These are phyloP conservation scores for Rhabditophanes sp. DNA, from an alignment of 2,888 invertebrate genomes.

Conservation along the genomic window DNA sequence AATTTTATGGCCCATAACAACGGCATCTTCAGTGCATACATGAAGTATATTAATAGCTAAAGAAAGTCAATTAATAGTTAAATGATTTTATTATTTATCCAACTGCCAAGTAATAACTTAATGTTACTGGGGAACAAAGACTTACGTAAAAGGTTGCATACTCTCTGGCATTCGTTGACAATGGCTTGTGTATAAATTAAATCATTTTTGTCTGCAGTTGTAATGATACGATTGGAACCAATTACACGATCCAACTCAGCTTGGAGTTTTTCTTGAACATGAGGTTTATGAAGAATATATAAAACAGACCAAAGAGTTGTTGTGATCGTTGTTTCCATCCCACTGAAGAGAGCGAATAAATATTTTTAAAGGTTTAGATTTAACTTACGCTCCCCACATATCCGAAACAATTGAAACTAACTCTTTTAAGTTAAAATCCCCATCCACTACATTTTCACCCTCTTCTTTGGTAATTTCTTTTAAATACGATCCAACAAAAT, in stretches of 20 bases:
- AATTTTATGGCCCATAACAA: not conserved
- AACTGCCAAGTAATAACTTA: too few relatives aligned
- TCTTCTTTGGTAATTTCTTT: not conserved
- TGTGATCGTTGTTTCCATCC: conserved; percentile 22
- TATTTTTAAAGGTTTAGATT: too few relatives aligned
- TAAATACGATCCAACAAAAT: conserved; percentile 3
- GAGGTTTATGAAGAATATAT: conserved; percentile 10
- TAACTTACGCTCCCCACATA: too few relatives aligned
- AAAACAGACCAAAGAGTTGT: conserved; percentile 15
- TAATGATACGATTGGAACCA: conserved; percentile 13
- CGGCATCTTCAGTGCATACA: not conserved
- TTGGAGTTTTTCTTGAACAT: conserved; percentile 16
- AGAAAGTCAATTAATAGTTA: too few relatives aligned
- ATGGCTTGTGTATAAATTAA: conserved; percentile 18
- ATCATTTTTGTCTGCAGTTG: conserved; percentile 15
- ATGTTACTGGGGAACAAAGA: too few relatives aligned
- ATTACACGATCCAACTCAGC: conserved; percentile 15
- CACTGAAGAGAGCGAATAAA: too few relatives aligned
- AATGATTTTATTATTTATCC: too few relatives aligned
- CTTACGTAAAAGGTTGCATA: not conserved
- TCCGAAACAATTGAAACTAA: too few relatives aligned
- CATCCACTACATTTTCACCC: too few relatives aligned
- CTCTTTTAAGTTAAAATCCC: too few relatives aligned
- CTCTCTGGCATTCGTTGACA: conserved; percentile 11
- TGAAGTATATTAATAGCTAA: not conserved